Evolutionary conservation across 2,888 invertebrate genomes (phyloP), one percentile per base, ranked within the genome.

Genomic region (Andrena chrysosceles): DNA sequence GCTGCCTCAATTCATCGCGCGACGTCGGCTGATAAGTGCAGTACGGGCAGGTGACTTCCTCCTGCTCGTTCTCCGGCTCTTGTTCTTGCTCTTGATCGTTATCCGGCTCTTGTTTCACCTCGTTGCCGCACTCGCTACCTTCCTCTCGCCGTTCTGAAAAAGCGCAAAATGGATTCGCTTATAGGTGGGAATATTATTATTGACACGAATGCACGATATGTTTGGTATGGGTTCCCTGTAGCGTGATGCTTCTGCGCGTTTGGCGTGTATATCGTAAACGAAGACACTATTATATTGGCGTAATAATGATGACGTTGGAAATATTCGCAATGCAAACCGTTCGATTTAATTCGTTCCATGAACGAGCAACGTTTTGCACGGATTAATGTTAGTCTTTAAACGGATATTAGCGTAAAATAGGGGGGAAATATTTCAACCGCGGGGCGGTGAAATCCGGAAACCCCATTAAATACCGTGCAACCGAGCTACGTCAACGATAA

Each of bases 21-120:
- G 93, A 93, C 35, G 91, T 91, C 23, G 94, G 91, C 62, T 92
- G 93, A 88, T 92, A 94, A 70, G 93, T 93, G 89, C 94, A 94
- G 74, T 91, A 93, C 6, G 93, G 92, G 85, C 94, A 93, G 76
- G 81, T 90, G 16, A 91, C 82, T 70, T 93, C 93, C 64, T 93
- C 93, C 73, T 89, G 86, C 7, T 93, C 93, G 70, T 86, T 89
- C 64, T 93, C 93, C n/a, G 90, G 90, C 42, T 93, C 93, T 77
- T 88, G 92, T 73, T 93, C 91, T 75, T 89, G 90, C 62, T 94
- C 92, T 64, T 92, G 92, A 78, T 93, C 92, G 81, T 96, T 95
- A 90, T 96, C 96, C 29, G 96, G 95, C 81, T 97, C 96, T 85
- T 94, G 94, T 70, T 96, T 96, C 77, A 96, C 96, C 85, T 96